A percentile compares a stretch with the other conserved stretches of the same genome.
phyloP scores from a whole-genome alignment of 2,113 vertebrate species.

The Catagonus wagneri region DNA sequence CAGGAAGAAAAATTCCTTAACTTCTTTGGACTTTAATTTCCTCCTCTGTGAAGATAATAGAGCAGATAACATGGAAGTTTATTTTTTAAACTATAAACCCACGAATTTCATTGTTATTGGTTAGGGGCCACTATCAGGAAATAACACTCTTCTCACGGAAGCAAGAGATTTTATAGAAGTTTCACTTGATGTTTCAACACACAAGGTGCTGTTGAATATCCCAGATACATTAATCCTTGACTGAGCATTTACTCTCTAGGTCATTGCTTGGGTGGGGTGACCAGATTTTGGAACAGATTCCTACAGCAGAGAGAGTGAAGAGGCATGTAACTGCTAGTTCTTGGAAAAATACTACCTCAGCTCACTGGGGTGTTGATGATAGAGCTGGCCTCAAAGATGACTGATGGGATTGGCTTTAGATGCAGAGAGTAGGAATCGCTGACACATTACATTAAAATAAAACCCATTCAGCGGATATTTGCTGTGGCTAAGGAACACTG shows the following conservation, averaged over 20 bases:
- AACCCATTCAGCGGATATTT: constrained; percentile 28
- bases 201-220: neutral
- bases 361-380: constrained; percentile 21
- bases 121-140: neutral
- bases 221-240: neutral
- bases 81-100: neutral
- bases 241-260: constrained; percentile 40
- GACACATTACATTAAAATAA: constrained; percentile 48
- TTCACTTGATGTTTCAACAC: constrained; percentile 35
- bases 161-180: constrained; percentile 9
- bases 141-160: neutral
- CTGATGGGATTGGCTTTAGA: constrained; percentile 25
- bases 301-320: constrained; percentile 15
- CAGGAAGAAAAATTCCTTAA: neutral
- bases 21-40: constrained; percentile 38
- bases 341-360: constrained; percentile 67
- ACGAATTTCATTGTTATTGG: neutral
- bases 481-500: neutral
- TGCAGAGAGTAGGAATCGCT: constrained; percentile 48
- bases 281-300: neutral
- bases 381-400: constrained; percentile 45
- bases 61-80: neutral
- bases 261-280: constrained; percentile 10
- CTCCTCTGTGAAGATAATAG: neutral
- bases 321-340: constrained; percentile 35